Base-by-base conservation (phyloP, 2,113 vertebrate genomes). In the Colistium nudipinnis region DNA sequence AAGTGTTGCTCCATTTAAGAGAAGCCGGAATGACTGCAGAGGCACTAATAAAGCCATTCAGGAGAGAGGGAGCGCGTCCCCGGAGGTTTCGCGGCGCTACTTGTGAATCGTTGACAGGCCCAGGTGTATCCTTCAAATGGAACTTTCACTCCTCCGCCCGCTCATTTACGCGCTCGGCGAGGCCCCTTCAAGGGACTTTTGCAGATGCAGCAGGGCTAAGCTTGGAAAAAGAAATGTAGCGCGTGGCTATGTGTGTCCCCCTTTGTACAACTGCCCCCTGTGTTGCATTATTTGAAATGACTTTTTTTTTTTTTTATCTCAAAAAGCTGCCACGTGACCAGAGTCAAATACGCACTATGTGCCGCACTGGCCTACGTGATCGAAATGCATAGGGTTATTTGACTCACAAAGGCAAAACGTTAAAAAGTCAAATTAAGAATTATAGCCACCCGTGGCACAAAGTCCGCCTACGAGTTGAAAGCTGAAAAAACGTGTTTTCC, bases 21-120 rank as follows among this genome's bases (percentile, higher is more conserved):
- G 83, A 80, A 84, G 91, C 87, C 76, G 69, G 78, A 88, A 87
- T 88, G 88, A 89, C 85, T 81, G 84, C 83, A 72, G 63, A 80
- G 86, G 82, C 86, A 76, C 89, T 91, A 93, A 94, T 94, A 92
- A 93, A 93, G 87, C 82, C 73, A 66, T 91, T 90, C 81, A 70
- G 75, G 59, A 36, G 64, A 74, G 71, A 71, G 66, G 39, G 61
- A 70, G 67, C 53, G 63, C 8, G 39, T 87, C 88, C 83, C 81
- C 6, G 13, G 83, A 86, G 86, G 67, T 48, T 71, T 70, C 74
- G 69, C 38, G 74, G 82, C 84, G 84, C 52, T 68, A 74, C 72
- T 81, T 69, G 76, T 76, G 74, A 87, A 84, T 77, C 24, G 62
- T 74, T 86, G 82, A 86, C 84, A 87, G 64, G 72, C 82, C 88